Percentiles rank a stretch among this genome's conserved stretches.
phyloP scores from a whole-genome alignment of 2,113 vertebrate genomes.

The Crypturellus undulatus region DNA sequence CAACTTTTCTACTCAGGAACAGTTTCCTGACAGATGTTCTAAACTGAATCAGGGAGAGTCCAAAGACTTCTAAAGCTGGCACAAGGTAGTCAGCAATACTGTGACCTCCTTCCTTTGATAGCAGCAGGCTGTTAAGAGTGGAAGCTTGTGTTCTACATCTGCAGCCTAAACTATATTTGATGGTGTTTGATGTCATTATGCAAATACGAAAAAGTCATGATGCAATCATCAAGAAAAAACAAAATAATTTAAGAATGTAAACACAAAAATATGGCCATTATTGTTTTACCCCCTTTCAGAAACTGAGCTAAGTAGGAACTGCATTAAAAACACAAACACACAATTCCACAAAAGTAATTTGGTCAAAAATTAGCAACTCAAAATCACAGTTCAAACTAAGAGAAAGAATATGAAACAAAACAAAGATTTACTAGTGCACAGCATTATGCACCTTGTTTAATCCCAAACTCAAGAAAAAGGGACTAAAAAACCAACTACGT shows the following conservation, averaged over 20 bases:
- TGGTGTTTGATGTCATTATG: background rate
- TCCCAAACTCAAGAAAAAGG: background rate
- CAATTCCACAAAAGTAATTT: background rate
- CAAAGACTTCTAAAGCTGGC: background rate
- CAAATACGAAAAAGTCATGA: background rate
- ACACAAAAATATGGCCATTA: background rate
- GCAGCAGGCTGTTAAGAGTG: accelerated
- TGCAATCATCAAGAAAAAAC: background rate
- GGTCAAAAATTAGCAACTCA: background rate
- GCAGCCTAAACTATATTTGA: background rate
- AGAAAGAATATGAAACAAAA: background rate
- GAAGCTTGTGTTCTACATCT: background rate
- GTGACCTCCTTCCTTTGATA: background rate
- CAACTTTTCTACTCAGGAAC: background rate
- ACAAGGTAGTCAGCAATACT: background rate
- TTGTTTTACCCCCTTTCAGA: background rate
- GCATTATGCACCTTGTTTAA: background rate
- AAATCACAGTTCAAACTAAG: background rate
- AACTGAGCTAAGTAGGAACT: background rate
- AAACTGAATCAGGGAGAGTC: background rate
- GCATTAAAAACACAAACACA: background rate
- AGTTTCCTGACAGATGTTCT: background rate
- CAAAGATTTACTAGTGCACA: background rate
- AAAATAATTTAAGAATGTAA: background rate
- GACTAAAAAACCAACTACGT: background rate